Evolutionary conservation across 1,140 invertebrate species (phyloP).

Genomic region (Chelonus insularis): DNA sequence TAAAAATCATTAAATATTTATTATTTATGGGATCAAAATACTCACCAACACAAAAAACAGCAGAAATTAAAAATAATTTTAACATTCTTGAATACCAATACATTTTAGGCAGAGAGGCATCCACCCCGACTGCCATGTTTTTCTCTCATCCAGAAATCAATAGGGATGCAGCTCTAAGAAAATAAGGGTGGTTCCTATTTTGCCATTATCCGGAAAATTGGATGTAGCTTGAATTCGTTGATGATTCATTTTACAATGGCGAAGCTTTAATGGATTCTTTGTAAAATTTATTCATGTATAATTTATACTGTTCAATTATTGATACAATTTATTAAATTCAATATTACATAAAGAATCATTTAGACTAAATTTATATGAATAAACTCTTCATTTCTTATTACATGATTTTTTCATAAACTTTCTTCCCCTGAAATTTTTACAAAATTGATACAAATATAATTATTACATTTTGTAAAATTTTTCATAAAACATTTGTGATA

Average conservation of each 20-base stretch:
- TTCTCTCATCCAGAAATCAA: constrained; percentile 29
- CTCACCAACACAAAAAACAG: constrained; percentile 51
- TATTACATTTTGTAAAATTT: no score
- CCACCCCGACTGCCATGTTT: constrained; percentile 29
- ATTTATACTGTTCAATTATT: no score
- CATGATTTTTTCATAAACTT: no score
- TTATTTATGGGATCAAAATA: background rate
- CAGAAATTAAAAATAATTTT: constrained; percentile 47
- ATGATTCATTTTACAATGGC: background rate
- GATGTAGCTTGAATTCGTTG: background rate
- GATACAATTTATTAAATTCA: no score
- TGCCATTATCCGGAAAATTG: constrained; percentile 1
- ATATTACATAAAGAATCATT: no score
- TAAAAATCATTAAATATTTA: no score
- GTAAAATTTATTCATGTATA: no score
- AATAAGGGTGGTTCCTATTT: constrained; percentile 9
- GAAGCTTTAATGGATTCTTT: background rate
- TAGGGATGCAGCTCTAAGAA: constrained; percentile 10
- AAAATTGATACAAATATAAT: no score
- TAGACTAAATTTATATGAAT: no score
- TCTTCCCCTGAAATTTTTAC: no score
- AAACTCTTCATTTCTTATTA: no score
- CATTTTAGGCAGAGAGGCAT: constrained; percentile 48
- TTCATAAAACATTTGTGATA: no score
- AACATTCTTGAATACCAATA: constrained; percentile 44